A percentile compares a stretch with the other conserved stretches of the same genome.
These are phyloP conservation scores for Eutolmus rufibarbis DNA, from an alignment of 2,888 invertebrate genomes.

Conservation along the genomic window DNA sequence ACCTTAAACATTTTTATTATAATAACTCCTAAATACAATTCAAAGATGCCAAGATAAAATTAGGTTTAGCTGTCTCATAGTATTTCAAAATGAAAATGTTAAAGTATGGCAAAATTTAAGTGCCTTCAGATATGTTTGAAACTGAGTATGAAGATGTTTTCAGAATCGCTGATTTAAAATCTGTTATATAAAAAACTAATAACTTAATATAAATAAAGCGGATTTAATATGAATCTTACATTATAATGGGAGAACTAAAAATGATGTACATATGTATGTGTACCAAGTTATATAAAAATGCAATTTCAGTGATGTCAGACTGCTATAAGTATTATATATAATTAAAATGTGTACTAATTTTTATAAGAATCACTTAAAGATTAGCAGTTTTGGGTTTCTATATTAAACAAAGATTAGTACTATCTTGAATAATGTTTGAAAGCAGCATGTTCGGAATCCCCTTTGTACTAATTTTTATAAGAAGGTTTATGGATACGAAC, in stretches of 20 bases:
- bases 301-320: too few species aligned
- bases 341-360: neutral
- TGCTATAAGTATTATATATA: too few species aligned
- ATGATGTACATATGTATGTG: too few species aligned
- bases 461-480: too few species aligned
- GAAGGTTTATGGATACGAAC: neutral
- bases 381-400: neutral
- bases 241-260: too few species aligned
- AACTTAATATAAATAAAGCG: neutral
- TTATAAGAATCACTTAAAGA: neutral
- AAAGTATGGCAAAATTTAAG: neutral
- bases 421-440: neutral
- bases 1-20: neutral
- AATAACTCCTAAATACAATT: neutral
- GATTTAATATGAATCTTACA: neutral
- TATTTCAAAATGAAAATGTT: neutral
- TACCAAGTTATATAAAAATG: too few species aligned
- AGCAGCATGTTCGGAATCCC: too few species aligned
- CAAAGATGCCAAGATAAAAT: neutral
- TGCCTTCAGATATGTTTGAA: neutral
- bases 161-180: neutral
- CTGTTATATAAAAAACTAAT: neutral
- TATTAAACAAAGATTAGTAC: neutral
- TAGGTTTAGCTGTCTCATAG: neutral
- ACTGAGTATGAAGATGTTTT: neutral